Conservation (phyloP, 2,113 vertebrate genomes). For the Archilochus colubris region DNA sequence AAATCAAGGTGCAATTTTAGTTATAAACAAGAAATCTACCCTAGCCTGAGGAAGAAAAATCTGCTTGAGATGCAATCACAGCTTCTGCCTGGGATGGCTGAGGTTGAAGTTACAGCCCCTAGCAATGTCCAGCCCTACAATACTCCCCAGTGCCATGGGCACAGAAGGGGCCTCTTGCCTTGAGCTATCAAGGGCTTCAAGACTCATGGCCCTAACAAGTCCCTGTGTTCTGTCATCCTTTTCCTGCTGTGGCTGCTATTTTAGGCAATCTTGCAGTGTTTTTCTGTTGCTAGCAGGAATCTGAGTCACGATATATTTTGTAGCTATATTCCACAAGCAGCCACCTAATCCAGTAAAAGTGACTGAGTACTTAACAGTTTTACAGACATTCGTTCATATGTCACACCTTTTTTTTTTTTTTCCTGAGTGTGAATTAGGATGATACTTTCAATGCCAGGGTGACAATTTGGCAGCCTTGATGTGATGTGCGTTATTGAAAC, state of each 20-base stretch:
- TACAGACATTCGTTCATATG: background rate
- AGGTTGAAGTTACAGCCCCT: background rate
- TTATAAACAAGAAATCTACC: slow-evolving; percentile 21
- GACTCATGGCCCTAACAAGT: background rate
- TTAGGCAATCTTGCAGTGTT: background rate
- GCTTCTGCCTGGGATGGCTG: background rate
- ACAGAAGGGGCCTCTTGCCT: background rate
- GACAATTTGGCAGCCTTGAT: background rate
- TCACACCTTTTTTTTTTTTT: accelerated
- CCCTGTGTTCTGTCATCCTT: background rate
- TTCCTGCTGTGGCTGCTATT: background rate
- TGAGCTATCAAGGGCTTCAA: background rate
- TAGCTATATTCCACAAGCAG: background rate
- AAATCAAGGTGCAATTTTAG: slow-evolving; percentile 55
- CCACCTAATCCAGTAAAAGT: background rate
- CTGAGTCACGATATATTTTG: background rate
- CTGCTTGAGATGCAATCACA: background rate
- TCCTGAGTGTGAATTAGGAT: background rate
- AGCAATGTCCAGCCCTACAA: background rate
- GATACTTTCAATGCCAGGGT: background rate
- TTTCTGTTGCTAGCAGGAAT: background rate
- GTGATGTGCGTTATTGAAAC: background rate
- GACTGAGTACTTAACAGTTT: background rate
- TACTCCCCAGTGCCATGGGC: background rate
- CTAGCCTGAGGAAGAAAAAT: background rate